These are phyloP conservation scores for Pseudocheirus occidentalis DNA, from an alignment of 2,797 vertebrate genomes.

Conservation along the genomic window DNA sequence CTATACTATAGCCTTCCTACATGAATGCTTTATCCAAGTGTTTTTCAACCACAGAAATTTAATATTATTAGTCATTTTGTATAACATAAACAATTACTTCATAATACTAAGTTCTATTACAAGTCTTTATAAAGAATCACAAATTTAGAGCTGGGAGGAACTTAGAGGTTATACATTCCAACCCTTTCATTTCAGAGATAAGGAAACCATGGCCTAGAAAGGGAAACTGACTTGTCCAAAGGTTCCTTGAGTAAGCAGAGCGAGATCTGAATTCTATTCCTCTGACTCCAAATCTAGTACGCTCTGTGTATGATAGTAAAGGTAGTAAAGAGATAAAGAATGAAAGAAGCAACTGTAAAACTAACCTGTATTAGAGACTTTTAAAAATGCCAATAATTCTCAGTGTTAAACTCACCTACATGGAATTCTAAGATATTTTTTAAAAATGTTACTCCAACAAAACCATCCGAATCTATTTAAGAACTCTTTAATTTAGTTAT, in stretches of 20 bases:
- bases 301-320: background rate
- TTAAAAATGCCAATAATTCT: background rate
- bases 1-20: background rate
- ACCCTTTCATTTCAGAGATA: background rate
- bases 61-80: constrained; percentile 4
- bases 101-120: background rate
- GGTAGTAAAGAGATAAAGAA: constrained; percentile 1
- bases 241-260: background rate
- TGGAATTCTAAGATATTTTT: background rate
- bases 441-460: background rate
- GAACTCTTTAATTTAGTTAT: background rate
- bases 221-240: background rate
- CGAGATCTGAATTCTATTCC: background rate
- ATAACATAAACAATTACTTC: background rate
- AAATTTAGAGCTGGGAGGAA: background rate
- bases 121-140: background rate
- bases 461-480: background rate
- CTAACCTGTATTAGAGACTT: background rate
- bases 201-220: background rate
- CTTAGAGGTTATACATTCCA: background rate
- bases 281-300: background rate
- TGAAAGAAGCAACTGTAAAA: background rate
- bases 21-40: constrained; percentile 2
- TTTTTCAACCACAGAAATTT: background rate
- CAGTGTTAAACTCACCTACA: background rate